Percentiles rank a stretch among this genome's conserved stretches.
phyloP scores from a whole-genome alignment of 2,113 vertebrate genomes.

The Rostratula benghalensis region DNA sequence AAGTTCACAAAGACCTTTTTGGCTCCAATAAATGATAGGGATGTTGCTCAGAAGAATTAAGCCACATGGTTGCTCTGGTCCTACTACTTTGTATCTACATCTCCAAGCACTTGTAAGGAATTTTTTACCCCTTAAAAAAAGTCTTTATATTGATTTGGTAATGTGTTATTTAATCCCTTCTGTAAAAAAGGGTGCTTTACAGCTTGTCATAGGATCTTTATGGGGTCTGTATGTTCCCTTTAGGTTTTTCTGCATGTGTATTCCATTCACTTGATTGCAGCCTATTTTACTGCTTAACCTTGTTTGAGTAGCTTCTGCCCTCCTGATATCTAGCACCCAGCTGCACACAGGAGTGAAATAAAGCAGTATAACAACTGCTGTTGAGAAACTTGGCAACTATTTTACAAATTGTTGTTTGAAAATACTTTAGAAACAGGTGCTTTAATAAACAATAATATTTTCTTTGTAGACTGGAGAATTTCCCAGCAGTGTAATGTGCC shows the following conservation, averaged over 20 bases:
- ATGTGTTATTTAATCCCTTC: background rate
- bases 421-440: background rate
- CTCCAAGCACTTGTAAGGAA: background rate
- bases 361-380: background rate
- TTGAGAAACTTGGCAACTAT: background rate
- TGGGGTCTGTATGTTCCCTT: background rate
- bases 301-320: background rate
- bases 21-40: background rate
- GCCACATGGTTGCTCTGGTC: background rate
- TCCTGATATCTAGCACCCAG: background rate
- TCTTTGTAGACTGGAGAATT: background rate
- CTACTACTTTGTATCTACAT: background rate
- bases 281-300: background rate
- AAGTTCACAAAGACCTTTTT: background rate
- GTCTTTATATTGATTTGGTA: background rate
- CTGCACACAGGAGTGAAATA: background rate
- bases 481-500: background rate
- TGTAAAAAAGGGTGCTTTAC: background rate
- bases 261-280: background rate
- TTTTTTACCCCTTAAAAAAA: background rate
- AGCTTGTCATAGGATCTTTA: background rate
- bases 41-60: background rate
- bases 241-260: background rate
- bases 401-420: background rate
- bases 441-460: background rate